Evolutionary conservation across 2,797 vertebrate species (phyloP).

Genomic region (Clarias pachynema): DNA sequence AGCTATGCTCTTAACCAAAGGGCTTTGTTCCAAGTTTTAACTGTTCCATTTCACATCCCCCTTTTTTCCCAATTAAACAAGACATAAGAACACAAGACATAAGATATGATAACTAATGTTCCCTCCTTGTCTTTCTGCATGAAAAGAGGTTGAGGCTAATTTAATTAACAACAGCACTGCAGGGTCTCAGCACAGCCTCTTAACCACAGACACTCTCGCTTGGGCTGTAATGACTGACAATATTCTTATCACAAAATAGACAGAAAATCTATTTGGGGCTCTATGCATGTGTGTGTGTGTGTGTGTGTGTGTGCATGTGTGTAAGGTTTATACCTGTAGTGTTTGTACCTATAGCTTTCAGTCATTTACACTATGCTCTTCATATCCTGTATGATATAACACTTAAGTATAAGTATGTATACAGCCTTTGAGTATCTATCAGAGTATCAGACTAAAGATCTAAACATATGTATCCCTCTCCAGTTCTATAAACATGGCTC

Average conservation of each 20-base stretch:
- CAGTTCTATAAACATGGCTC: background rate
- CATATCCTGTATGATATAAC: background rate
- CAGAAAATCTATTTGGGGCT: constrained; percentile 43
- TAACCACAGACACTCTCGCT: constrained; percentile 31
- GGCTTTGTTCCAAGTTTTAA: constrained; percentile 36
- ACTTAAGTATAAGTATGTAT: background rate
- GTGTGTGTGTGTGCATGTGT: background rate
- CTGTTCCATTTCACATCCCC: constrained; percentile 23
- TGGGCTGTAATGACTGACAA: constrained; percentile 45
- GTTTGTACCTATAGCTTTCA: background rate
- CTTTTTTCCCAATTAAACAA: constrained; percentile 37
- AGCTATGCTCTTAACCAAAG: constrained; percentile 19
- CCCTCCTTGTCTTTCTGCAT: constrained; percentile 48
- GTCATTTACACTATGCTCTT: no score
- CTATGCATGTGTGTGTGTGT: background rate
- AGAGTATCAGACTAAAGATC: background rate
- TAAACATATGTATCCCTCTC: background rate
- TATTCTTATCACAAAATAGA: constrained; percentile 36
- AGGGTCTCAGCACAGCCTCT: constrained; percentile 42
- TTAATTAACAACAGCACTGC: constrained; percentile 54
- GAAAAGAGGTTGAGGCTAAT: constrained; percentile 55
- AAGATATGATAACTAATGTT: constrained; percentile 56
- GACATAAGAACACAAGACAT: constrained; percentile 35
- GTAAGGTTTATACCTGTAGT: background rate
- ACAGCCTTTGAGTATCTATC: background rate